Percentiles rank a stretch among this genome's conserved stretches.
These are phyloP conservation scores for Junco hyemalis DNA, from an alignment of 2,113 vertebrate species.

Conservation along the genomic window DNA sequence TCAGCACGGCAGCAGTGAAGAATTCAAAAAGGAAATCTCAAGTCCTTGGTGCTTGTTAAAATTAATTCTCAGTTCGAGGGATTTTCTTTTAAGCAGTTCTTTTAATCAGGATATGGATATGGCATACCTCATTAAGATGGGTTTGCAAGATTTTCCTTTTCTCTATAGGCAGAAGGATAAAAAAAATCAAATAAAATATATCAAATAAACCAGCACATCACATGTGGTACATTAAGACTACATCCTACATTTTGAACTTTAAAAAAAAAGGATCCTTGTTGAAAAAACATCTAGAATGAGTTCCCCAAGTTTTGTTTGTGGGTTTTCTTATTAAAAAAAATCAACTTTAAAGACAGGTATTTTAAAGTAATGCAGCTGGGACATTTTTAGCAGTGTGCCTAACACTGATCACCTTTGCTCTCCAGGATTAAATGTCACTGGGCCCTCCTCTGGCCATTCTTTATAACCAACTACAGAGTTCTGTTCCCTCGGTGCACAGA, in stretches of 20 bases:
- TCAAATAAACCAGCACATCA: neutral
- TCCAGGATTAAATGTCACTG: neutral
- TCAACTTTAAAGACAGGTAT: neutral
- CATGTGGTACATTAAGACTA: neutral
- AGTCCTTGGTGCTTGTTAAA: neutral
- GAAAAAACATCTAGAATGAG: neutral
- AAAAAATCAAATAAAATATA: neutral
- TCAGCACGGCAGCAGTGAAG: neutral
- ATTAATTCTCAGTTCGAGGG: neutral
- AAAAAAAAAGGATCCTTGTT: neutral
- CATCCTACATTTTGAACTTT: neutral
- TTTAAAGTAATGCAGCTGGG: neutral
- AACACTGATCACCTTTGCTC: neutral
- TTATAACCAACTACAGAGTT: neutral
- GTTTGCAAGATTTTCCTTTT: neutral
- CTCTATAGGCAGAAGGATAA: neutral
- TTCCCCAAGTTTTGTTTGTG: neutral
- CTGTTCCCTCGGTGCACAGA: neutral
- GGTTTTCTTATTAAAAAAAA: neutral
- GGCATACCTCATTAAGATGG: neutral
- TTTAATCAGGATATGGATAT: neutral
- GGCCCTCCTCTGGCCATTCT: neutral
- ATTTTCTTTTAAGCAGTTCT: constrained; percentile 1
- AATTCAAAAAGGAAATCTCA: neutral
- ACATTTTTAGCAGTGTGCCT: neutral